Evolutionary conservation across 1,140 invertebrate species (phyloP), one percentile per base, ranked within the genome.

Genomic region (Scaptomyza pallida): DNA sequence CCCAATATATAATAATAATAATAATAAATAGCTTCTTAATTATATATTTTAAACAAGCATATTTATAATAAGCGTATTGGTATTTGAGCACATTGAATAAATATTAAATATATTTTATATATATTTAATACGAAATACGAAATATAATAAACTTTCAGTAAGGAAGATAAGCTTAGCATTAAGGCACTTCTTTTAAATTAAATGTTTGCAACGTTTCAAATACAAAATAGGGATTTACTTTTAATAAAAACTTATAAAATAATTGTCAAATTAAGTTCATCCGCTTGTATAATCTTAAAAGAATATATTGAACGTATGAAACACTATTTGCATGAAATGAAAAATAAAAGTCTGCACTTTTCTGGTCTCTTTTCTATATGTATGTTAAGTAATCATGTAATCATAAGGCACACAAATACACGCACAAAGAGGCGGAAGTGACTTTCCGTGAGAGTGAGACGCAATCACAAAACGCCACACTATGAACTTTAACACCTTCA

Each of bases 401-500:
- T 81, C 78, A 72, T 81, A 41, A 23, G 43, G 13, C 43, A 59
- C 26, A 56, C 6, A 61, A 0, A n/a, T 4, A 19, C 43, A 23
- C 6, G 50, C 21, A 56, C 6, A 61, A 0, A n/a, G 5, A 19
- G 5, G 5, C 5, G 33, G 6, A 21, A 16, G 37, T 9, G 26
- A 33, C 23, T 19, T 2, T 0, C 10, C 12, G 21, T 13, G 35
- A 9, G 5, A 16, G n/a, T 5, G 26, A 45, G 19, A 13, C 26
- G 40, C 30, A 57, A 37, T 54, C 55, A 72, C 52, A 73, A 75
- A 55, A 76, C 55, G 64, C 19, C 52, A 81, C 81, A 72, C 86
- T 86, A 88, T 86, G 81, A 86, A 86, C 81, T 81, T 88, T 88
- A 88, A 86, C 81, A 86, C 81, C 81, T 86, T 86, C 81, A 77